Evolutionary conservation across 1,140 invertebrate species (phyloP), one percentile per base, ranked within the genome.

Genomic region (Maniola jurtina): DNA sequence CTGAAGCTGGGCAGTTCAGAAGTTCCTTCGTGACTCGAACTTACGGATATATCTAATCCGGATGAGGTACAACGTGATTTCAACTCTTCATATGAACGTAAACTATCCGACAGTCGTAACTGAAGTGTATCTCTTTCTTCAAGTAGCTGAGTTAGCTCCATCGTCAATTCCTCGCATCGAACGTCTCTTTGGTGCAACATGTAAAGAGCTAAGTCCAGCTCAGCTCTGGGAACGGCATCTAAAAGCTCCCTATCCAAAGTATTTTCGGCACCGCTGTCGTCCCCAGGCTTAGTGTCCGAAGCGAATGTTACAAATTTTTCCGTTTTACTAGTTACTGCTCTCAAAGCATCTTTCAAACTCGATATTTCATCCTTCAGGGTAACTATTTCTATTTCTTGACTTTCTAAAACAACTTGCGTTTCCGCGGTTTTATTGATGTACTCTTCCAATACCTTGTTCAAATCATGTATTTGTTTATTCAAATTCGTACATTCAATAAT

Each of bases 101-200:
- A 91, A 0, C 95, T 94, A 80, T 96, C 96, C 0, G 96, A 97
- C 1, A 98, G 81, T 67, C 95, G 93, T 15, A 97, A 81, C 74
- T 97, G 96, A 45, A 97, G 84, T 0, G 95, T 96, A 81, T 97
- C 96, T 61, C 96, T 92, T 83, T 98, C 96, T 83, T 97, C 96
- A 25, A 97, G 86, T 15, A 98, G 84, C 82, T 95, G 94, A 77
- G 95, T 96, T 36, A 98, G 88, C 86, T 98, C 96, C 69, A 95
- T 92, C 0, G 96, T 97, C 50, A 98, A 91, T 87, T 98, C 96
- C 79, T 98, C 97, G 87, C 96, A 97, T 10, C 96, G 92, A 16
- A 97, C 94, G 72, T 98, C 97, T 72, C 96, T 92, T 72, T 97
- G 95, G 86, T 98, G 96, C 25, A 98, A 91, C 93, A 96, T 96